Conservation (phyloP, 2,113 vertebrate species). For the Microcebus tavaratra region DNA sequence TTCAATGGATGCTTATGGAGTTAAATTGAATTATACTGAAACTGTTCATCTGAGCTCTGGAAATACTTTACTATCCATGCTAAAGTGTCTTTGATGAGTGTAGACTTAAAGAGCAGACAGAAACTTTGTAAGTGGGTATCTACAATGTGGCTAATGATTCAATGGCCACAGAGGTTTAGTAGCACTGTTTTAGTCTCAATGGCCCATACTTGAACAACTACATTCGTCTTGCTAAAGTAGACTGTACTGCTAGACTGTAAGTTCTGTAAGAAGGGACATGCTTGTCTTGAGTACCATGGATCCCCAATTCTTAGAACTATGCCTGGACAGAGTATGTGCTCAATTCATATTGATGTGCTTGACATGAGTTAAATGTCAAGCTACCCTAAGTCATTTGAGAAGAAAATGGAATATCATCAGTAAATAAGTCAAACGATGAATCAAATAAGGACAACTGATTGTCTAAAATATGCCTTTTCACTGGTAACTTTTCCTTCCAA, state of each 20-base stretch:
- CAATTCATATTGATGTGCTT: background rate
- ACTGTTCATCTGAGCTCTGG: slow-evolving; percentile 65
- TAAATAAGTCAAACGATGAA: background rate
- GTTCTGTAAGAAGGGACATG: background rate
- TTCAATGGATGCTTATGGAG: background rate
- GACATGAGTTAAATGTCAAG: background rate
- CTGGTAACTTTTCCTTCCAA: background rate
- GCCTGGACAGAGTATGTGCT: background rate
- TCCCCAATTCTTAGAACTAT: background rate
- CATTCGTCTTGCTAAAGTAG: background rate
- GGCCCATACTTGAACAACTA: background rate
- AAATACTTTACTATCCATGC: slow-evolving; percentile 35
- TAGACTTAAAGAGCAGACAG: background rate
- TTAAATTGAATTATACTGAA: background rate
- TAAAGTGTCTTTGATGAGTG: background rate
- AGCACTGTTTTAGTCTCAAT: background rate
- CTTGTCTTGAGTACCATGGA: background rate
- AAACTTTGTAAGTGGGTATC: background rate
- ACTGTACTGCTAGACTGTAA: background rate
- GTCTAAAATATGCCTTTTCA: background rate
- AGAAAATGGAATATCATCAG: background rate
- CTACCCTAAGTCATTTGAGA: background rate
- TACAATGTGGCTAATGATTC: background rate
- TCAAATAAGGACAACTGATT: background rate
- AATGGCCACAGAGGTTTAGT: background rate